These are phyloP conservation scores for Chaitophorus viminalis DNA, from an alignment of 2,888 invertebrate species.

Conservation along the genomic window DNA sequence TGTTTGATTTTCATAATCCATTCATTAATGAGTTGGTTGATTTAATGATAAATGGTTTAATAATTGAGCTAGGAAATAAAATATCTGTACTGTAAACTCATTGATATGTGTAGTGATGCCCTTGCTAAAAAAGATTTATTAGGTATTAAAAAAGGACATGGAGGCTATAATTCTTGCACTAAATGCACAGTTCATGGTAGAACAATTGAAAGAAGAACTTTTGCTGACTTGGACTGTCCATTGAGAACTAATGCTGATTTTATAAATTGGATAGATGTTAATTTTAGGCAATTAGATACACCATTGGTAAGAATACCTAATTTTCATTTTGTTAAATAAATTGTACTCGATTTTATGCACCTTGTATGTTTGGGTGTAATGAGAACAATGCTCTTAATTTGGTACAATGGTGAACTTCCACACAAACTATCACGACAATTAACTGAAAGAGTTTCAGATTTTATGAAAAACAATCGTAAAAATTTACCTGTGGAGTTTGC, in stretches of 20 bases:
- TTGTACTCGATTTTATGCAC: constrained; percentile 43
- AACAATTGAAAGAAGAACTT: constrained; percentile 11
- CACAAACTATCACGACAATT: neutral
- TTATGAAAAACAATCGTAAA: constrained; percentile 5
- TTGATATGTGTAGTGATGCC: constrained; percentile 56
- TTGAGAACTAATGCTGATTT: constrained; percentile 34
- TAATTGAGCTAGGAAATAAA: constrained; percentile 7
- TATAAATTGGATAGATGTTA: constrained; percentile 29
- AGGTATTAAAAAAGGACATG: constrained; percentile 58
- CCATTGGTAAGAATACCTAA: constrained; percentile 33
- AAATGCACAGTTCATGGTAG: constrained; percentile 48
- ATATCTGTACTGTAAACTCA: constrained; percentile 27
- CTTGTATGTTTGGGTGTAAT: constrained; percentile 27
- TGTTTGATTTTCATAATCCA: constrained; percentile 31
- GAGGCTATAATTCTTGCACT: constrained; percentile 56
- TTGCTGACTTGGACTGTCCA: constrained; percentile 37
- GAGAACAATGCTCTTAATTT: constrained; percentile 37
- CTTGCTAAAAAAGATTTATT: constrained; percentile 61
- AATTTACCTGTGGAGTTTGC: constrained; percentile 19
- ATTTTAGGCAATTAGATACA: constrained; percentile 2
- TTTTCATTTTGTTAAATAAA: constrained; percentile 24
- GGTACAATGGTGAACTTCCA: constrained; percentile 14
- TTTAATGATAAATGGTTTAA: constrained; percentile 31
- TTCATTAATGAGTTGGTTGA: constrained; percentile 50
- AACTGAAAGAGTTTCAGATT: neutral